These are phyloP conservation scores for Yponomeuta malinellus DNA, from an alignment of 2,888 invertebrate genomes.

Conservation along the genomic window DNA sequence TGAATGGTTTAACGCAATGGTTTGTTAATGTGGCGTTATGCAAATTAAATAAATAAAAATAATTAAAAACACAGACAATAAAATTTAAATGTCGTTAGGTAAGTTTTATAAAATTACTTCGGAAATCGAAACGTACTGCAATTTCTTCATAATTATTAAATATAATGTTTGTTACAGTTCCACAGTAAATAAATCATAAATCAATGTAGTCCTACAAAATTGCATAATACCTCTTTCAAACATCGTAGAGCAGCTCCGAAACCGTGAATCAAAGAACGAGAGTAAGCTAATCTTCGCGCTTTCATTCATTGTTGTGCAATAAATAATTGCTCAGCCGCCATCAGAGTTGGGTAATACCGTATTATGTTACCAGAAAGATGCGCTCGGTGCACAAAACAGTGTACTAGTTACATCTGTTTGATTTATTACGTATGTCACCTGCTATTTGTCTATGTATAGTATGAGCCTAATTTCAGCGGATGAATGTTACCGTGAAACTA, in stretches of 20 bases:
- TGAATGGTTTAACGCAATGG: too few relatives aligned
- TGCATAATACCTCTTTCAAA: not conserved
- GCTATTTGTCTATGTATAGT: not conserved
- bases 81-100: too few relatives aligned
- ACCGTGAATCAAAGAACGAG: slow-evolving; percentile 6
- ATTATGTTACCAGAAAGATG: slow-evolving; percentile 3
- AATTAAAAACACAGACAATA: too few relatives aligned
- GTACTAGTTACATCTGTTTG: not conserved
- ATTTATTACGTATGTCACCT: not conserved
- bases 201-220: not conserved
- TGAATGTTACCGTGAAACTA: too few relatives aligned
- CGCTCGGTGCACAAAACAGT: slow-evolving; percentile 7
- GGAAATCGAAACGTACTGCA: too few relatives aligned
- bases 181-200: not conserved
- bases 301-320: slow-evolving; percentile 13
- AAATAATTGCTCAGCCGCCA: slow-evolving; percentile 2
- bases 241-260: not conserved
- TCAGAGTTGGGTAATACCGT: not conserved
- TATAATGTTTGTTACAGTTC: not conserved
- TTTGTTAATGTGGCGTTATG: too few relatives aligned
- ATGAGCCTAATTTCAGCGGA: too few relatives aligned
- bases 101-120: too few relatives aligned
- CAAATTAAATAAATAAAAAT: too few relatives aligned
- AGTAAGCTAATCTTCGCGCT: slow-evolving; percentile 2
- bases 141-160: too few relatives aligned